Evolutionary conservation across 30 jellyfish, hydroid and myxozoan species (phyloP), one percentile per base, ranked within the genome.

Genomic region (Sanderia malayensis): DNA sequence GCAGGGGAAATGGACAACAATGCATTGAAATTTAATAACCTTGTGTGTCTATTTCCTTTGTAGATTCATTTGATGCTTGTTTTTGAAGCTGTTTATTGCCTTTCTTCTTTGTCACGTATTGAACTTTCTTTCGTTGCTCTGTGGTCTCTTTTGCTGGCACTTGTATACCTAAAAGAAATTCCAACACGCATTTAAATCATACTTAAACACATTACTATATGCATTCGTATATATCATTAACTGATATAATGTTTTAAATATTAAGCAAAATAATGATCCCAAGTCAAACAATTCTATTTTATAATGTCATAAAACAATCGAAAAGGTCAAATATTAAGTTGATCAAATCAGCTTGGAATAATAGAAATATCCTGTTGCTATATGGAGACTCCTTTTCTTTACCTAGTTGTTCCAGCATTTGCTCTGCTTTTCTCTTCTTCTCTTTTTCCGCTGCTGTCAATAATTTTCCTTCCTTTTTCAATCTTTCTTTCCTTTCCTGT

Each of bases 381-480:
- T n/a, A n/a, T n/a, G n/a, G n/a, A n/a, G n/a, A n/a, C n/a, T n/a
- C n/a, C n/a, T n/a, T n/a, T n/a, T n/a, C n/a, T n/a, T n/a, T n/a
- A n/a, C n/a, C n/a, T n/a, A n/a, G n/a, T n/a, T n/a, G n/a, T 27
- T 67, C 95, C 25, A 92, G 26, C 95, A 85, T 71, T 61, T 71
- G 82, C 41, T 85, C 99, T n/a, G 96, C 96, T 58, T 83, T 57
- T n/a, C 96, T 63, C 61, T 86, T 79, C 59, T 85, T 89, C 82
- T 93, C 97, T 47, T 71, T 74, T 67, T 93, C 97, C 8, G 97
- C 97, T 20, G 96, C 92, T 11, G 99, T 86, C 44, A 93, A 41
- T 28, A 82, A 79, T 67, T 93, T 93, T n/a, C 99, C 99, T 61
- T 93, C 99, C 63, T 79, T 78, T 78, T 81, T 93, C 92, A 67